Evolutionary conservation across 2,113 vertebrate species (phyloP), one percentile per base, ranked within the genome.

Genomic region (Oryzias celebensis): DNA sequence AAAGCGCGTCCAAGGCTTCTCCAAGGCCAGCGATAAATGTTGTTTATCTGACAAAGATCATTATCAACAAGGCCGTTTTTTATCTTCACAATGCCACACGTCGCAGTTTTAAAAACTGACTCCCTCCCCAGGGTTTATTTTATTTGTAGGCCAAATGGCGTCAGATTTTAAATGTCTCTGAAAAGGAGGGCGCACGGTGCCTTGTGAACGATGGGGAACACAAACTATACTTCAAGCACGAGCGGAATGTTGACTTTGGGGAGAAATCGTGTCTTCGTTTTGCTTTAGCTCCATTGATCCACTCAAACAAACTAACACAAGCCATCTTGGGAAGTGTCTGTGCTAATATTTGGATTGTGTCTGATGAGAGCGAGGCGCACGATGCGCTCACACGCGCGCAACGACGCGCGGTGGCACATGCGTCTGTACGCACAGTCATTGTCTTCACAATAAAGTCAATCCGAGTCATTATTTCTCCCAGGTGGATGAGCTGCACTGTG

Each of bases 261-360:
- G 17, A 13, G 7, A 63, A 75, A 80, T 62, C 36, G 23, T n/a
- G 18, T 12, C 14, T 45, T 64, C 18, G n/a, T 24, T 53, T 41
- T 49, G 2, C 18, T 22, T 55, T 7, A 22, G 16, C 28, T 22
- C 52, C 43, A 43, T 13, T 16, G 56, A 64, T 59, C 77, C 62
- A 77, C 77, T 73, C 64, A 54, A 71, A 81, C 67, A 47, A 52
- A 70, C 72, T 68, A 58, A 57, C 56, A 71, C 26, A 52, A 63
- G 63, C 61, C 77, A 71, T 82, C 46, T 61, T 59, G 64, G 75
- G 75, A 79, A 70, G 74, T 56, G 81, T 78, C 78, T 82, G 71
- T 54, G 71, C 66, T 71, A 85, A 87, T 82, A 85, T 86, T 89
- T 87, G 53, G 65, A 83, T 74, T 67, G 71, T 60, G 71, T 71